Percentiles rank a stretch among this genome's conserved stretches.
Conservation (phyloP, 2,888 invertebrate genomes). For the Vesta saturnalis region DNA sequence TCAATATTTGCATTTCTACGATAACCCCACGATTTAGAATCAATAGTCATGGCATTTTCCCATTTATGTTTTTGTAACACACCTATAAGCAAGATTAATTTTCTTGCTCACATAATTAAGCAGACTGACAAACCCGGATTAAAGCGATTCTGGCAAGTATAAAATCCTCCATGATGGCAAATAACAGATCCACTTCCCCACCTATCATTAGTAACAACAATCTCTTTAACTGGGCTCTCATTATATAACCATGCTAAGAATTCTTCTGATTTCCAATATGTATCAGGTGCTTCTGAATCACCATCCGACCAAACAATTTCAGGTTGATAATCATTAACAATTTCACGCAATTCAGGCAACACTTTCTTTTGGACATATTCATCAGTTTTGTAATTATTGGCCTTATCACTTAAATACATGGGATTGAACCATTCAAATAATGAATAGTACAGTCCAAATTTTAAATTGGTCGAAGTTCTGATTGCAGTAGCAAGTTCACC, state of each 20-base stretch:
- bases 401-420: conserved; percentile 76
- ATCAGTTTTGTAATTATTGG: conserved; percentile 69
- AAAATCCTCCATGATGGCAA: conserved; percentile 90
- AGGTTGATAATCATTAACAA: conserved; percentile 74
- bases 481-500: conserved; percentile 77
- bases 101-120: background rate
- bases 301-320: conserved; percentile 94
- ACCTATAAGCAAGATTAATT: conserved; percentile 58
- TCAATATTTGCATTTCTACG: conserved; percentile 74
- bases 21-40: conserved; percentile 87
- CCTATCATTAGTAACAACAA: conserved; percentile 91
- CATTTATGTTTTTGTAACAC: conserved; percentile 82
- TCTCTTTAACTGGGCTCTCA: conserved; percentile 88
- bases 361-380: conserved; percentile 76
- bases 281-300: conserved; percentile 88
- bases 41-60: conserved; percentile 96
- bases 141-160: conserved; percentile 84
- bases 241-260: conserved; percentile 91
- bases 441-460: conserved; percentile 87
- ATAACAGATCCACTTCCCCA: conserved; percentile 84
- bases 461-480: conserved; percentile 67
- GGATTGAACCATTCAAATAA: conserved; percentile 91
- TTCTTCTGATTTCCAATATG: conserved; percentile 85
- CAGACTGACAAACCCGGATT: conserved; percentile 71
- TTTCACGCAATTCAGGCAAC: conserved; percentile 82